Base-by-base conservation (phyloP, 1,140 invertebrate species). In the Zelostemma sp. region DNA sequence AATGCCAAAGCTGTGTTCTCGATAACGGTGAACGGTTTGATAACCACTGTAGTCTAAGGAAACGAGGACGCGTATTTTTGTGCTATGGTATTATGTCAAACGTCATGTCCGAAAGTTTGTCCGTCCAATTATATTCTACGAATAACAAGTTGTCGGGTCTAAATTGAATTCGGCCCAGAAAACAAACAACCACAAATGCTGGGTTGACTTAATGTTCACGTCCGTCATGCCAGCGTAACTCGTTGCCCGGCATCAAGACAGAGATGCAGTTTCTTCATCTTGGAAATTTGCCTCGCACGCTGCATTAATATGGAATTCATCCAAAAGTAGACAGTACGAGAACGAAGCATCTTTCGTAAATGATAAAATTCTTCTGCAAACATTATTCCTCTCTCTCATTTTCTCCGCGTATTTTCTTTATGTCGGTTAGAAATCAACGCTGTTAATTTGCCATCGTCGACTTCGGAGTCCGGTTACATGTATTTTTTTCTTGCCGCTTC, bases 121-220 rank as follows among this genome's bases (percentile, higher is more conserved):
- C 50, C 72, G 59, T 76, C 78, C 74, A 80, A 77, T 81, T 77
- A 76, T 76, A 79, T 78, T 75, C 70, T 67, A 65, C 79, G 79
- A 78, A 79, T 72, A 72, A 72, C 75, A 75, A 79, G 63, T 73
- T 75, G 77, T 71, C 73, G 60, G 45, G 68, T 63, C 78, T 75
- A 80, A 83, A 83, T 81, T 83, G 80, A 83, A 83, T 82, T 67
- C 69, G 75, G 72, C 73, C 77, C 65, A 81, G 76, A 79, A 76
- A 82, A 81, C 77, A 80, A 84, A 80, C 80, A 78, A 57, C 73
- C 73, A 73, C 74, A 73, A 65, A 49, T 59, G 60, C 48, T 60
- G 62, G 64, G 68, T 79, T 75, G 72, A 77, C 76, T 82, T 79
- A 80, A 81, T 74, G 72, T 66, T 62, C 68, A 74, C 78, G 79